phyloP scores from a whole-genome alignment of 2,888 invertebrate genomes.

The Encarsia formosa region DNA sequence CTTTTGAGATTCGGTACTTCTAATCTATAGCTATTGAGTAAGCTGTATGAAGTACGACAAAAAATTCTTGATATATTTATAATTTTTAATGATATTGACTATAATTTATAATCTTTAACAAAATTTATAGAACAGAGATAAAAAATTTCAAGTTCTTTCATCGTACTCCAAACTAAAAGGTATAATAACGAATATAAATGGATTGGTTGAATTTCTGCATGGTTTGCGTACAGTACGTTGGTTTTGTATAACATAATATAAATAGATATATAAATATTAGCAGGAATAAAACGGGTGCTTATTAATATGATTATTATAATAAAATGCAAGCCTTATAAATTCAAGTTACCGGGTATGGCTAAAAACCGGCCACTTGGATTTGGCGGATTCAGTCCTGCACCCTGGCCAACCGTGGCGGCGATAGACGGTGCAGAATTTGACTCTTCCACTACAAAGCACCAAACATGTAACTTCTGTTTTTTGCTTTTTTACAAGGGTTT shows the following conservation, averaged over 20 bases:
- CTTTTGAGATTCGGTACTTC: too few species aligned
- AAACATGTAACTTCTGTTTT: conserved; percentile 33
- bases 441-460: conserved; percentile 48
- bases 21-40: too few species aligned
- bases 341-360: conserved; percentile 57
- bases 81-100: background rate
- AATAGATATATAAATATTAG: conserved; percentile 14
- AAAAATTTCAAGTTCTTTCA: conserved; percentile 3
- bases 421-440: conserved; percentile 48
- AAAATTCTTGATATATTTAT: conserved; percentile 4
- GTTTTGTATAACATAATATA: conserved; percentile 10
- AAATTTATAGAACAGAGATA: background rate
- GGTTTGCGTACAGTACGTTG: too few species aligned
- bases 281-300: conserved; percentile 15
- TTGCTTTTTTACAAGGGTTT: conserved; percentile 35
- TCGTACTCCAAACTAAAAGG: conserved; percentile 20
- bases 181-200: conserved; percentile 5
- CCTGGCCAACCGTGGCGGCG: conserved; percentile 35
- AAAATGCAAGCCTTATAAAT: conserved; percentile 21
- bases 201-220: background rate
- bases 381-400: conserved; percentile 41
- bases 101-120: background rate
- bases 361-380: conserved; percentile 60
- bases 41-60: conserved; percentile 24
- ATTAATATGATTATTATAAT: conserved; percentile 12